These are phyloP conservation scores for Dinocampus coccinellae DNA, from an alignment of 2,888 invertebrate species.

Conservation along the genomic window DNA sequence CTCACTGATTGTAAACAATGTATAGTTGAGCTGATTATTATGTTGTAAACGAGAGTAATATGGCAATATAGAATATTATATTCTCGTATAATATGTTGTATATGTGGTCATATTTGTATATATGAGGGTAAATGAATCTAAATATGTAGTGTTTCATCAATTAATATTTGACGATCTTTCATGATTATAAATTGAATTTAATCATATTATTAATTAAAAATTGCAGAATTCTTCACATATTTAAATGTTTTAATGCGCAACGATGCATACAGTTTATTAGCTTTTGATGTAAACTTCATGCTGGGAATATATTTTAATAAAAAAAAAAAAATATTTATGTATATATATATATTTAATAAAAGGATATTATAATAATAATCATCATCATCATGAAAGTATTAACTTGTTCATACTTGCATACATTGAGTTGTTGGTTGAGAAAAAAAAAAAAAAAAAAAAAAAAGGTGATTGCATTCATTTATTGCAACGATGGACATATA, in stretches of 20 bases:
- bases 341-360: too few species aligned
- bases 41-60: not conserved
- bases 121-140: too few species aligned
- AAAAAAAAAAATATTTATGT: not conserved
- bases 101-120: not conserved
- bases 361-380: too few species aligned
- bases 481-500: not conserved
- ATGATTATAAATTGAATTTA: not conserved
- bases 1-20: slow-evolving; percentile 40
- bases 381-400: too few species aligned
- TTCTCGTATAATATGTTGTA: not conserved
- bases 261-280: not conserved
- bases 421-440: slow-evolving; percentile 5
- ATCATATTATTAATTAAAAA: not conserved
- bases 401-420: not conserved
- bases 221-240: not conserved
- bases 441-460: not conserved
- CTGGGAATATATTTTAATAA: not conserved
- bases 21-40: not conserved
- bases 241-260: not conserved
- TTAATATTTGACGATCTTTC: not conserved
- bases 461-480: slow-evolving; percentile 13
- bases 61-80: not conserved
- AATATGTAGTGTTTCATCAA: too few species aligned
- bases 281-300: not conserved